Evolutionary conservation across 1,140 invertebrate genomes (phyloP).

Genomic region (Aphelinus certus): DNA sequence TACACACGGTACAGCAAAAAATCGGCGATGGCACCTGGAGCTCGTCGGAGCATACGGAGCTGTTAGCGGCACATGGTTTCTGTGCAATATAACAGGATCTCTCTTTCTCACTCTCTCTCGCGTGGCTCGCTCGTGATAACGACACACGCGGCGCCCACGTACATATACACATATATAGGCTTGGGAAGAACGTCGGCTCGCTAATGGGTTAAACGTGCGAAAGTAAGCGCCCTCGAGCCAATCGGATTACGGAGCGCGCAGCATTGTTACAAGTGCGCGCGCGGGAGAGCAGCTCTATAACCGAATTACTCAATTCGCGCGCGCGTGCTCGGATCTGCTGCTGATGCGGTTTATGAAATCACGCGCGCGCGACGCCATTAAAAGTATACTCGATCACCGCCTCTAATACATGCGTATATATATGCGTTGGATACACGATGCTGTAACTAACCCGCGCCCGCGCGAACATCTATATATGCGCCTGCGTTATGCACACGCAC

Average conservation of each 20-base stretch:
- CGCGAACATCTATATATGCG: too few relatives aligned
- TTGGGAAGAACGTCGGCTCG: neutral
- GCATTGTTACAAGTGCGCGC: neutral
- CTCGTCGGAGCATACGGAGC: too few relatives aligned
- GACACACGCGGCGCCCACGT: neutral
- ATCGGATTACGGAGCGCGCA: conserved; percentile 28
- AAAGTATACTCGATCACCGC: conserved; percentile 12
- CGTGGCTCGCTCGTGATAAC: neutral
- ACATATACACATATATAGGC: too few relatives aligned
- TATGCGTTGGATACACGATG: too few relatives aligned
- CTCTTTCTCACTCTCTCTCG: too few relatives aligned
- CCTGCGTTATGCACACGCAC: too few relatives aligned
- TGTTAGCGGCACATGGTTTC: too few relatives aligned
- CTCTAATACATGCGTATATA: too few relatives aligned
- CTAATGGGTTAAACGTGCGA: conserved; percentile 55
- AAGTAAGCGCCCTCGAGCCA: conserved; percentile 46
- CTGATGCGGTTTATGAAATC: conserved; percentile 23
- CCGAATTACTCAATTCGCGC: neutral
- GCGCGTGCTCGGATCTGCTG: neutral
- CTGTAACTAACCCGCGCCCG: too few relatives aligned
- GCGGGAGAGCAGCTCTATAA: too few relatives aligned
- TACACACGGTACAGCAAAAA: too few relatives aligned
- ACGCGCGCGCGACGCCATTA: conserved; percentile 15
- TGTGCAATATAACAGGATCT: neutral
- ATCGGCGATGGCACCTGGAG: too few relatives aligned